Evolutionary conservation across 2,113 vertebrate species (phyloP).

Genomic region (Antechinus flavipes): DNA sequence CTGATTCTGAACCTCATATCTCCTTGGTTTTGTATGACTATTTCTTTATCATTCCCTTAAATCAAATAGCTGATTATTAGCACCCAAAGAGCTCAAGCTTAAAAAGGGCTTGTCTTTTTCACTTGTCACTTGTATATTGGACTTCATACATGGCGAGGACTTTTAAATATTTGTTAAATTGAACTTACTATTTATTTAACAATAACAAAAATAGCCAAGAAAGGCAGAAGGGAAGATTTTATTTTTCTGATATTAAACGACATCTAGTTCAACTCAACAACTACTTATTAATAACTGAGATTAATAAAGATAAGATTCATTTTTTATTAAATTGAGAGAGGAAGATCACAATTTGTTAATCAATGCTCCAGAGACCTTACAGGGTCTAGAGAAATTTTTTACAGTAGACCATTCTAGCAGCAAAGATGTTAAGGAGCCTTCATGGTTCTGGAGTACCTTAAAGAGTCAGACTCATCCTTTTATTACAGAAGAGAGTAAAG

Average conservation of each 20-base stretch:
- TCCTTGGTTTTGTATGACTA: not conserved
- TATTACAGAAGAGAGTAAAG: not conserved
- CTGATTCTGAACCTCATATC: not conserved
- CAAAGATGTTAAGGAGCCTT: not conserved
- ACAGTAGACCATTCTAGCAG: not conserved
- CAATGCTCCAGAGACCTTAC: not conserved
- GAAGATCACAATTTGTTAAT: not conserved
- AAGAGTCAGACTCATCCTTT: not conserved
- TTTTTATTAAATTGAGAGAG: not conserved
- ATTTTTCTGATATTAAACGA: not conserved
- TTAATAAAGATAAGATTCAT: not conserved
- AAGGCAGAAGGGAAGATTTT: not conserved
- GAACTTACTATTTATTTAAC: not conserved
- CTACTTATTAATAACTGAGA: not conserved
- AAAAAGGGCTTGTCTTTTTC: not conserved
- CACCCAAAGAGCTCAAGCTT: not conserved
- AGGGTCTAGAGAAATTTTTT: not conserved
- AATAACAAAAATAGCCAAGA: not conserved
- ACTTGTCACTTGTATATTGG: not conserved
- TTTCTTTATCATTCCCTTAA: not conserved
- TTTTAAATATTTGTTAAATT: not conserved
- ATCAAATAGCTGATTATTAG: not conserved
- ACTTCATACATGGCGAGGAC: not conserved
- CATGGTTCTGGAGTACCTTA: not conserved
- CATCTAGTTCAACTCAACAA: not conserved